A percentile compares a stretch with the other conserved stretches of the same genome.
These are phyloP conservation scores for Camponotus fellah DNA, from an alignment of 2,888 invertebrate genomes.

Conservation along the genomic window DNA sequence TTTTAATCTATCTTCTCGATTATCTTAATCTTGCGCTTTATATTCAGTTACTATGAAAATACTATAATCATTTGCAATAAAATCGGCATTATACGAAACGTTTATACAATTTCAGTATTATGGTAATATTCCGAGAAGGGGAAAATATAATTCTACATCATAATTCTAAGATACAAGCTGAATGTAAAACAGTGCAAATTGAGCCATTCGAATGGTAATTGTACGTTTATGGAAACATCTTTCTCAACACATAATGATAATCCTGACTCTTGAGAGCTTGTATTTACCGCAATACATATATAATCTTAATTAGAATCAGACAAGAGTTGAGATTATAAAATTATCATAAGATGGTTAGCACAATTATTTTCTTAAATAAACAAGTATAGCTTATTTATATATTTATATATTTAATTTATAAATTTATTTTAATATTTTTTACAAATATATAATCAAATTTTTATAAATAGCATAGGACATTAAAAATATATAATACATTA, in stretches of 20 bases:
- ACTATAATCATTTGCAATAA: slow-evolving; percentile 35
- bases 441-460: too few relatives aligned
- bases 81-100: slow-evolving; percentile 32
- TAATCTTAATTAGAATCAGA: neutral
- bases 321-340: neutral
- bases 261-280: neutral
- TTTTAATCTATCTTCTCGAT: slow-evolving; percentile 24
- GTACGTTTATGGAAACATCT: slow-evolving; percentile 17
- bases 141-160: slow-evolving; percentile 28
- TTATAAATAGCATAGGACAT: neutral
- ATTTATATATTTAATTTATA: too few relatives aligned
- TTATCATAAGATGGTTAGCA: neutral
- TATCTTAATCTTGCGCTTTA: slow-evolving; percentile 35
- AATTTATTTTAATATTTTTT: too few relatives aligned
- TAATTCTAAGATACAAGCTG: slow-evolving; percentile 24
- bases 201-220: slow-evolving; percentile 41
- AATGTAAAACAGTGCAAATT: slow-evolving; percentile 50
- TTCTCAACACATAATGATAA: neutral
- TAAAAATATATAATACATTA: neutral
- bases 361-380: neutral
- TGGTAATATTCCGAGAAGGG: slow-evolving; percentile 26
- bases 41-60: slow-evolving; percentile 23
- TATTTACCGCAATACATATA: neutral
- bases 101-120: slow-evolving; percentile 44
- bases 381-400: neutral